Percentiles rank a stretch among this genome's conserved stretches.
phyloP scores from a whole-genome alignment of 2,797 vertebrate genomes.

The Megalops cyprinoides region DNA sequence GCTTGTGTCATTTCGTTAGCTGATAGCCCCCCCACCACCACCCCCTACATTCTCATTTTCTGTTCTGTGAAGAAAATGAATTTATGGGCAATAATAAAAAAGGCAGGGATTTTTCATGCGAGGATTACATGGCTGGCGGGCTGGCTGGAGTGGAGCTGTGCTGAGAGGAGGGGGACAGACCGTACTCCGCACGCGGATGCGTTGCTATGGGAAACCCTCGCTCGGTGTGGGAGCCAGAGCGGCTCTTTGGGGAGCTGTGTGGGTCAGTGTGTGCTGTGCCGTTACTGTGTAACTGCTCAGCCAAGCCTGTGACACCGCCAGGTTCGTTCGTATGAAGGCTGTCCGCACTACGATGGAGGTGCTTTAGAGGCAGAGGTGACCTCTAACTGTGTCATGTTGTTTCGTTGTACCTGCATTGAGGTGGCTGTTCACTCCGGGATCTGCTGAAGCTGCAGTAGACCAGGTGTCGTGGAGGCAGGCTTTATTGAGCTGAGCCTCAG shows the following conservation, averaged over 20 bases:
- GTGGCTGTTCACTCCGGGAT: background rate
- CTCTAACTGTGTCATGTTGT: background rate
- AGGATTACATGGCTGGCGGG: background rate
- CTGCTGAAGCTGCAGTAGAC: background rate
- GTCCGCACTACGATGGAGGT: background rate
- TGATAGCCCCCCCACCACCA: background rate
- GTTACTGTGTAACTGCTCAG: background rate
- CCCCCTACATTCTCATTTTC: background rate
- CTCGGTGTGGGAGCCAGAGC: background rate
- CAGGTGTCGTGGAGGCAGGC: slow-evolving; percentile 4
- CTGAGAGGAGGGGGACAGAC: background rate
- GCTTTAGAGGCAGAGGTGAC: background rate
- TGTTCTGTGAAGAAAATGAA: background rate
- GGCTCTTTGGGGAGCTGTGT: background rate
- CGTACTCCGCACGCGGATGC: background rate
- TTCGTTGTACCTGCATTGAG: background rate
- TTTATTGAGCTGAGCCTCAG: background rate
- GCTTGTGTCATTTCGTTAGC: background rate
- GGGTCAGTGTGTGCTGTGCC: background rate
- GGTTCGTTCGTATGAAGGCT: background rate
- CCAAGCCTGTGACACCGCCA: background rate
- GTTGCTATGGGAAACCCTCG: background rate
- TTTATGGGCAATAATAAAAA: too few relatives aligned
- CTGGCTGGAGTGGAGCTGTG: background rate
- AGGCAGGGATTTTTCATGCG: too few relatives aligned